phyloP scores from a whole-genome alignment of 1,140 invertebrate species.

The Sminthurides bifidus region DNA sequence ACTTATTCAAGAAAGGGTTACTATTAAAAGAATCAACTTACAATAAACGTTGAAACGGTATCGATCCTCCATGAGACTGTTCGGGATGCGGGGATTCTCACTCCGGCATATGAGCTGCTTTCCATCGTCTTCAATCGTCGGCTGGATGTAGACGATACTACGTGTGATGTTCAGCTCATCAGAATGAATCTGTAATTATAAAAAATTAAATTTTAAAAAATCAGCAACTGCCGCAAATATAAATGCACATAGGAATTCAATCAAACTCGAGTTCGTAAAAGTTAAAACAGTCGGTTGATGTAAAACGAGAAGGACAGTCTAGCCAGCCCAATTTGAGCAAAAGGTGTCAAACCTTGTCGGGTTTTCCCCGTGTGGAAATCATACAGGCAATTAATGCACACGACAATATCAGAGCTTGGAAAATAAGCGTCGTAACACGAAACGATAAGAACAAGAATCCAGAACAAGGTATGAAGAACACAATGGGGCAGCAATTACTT shows the following conservation, averaged over 20 bases:
- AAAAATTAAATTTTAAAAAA: conserved; percentile 1
- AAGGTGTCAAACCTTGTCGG: too few species aligned
- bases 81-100: conserved; percentile 68
- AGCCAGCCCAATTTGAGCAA: too few species aligned
- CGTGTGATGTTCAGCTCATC: conserved; percentile 70
- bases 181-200: conserved; percentile 49
- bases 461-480: too few species aligned
- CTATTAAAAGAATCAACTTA: conserved; percentile 41
- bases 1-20: too few species aligned
- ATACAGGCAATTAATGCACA: too few species aligned
- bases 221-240: background rate
- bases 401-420: too few species aligned
- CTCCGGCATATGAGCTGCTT: conserved; percentile 74
- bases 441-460: too few species aligned
- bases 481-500: too few species aligned
- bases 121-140: conserved; percentile 69
- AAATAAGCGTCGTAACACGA: too few species aligned
- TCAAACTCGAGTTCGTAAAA: background rate
- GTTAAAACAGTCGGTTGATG: background rate
- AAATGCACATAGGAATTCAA: background rate
- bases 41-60: conserved; percentile 49
- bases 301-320: too few species aligned
- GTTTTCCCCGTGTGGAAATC: background rate
- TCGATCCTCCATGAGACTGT: conserved; percentile 64
- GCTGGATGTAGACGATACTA: conserved; percentile 66